Percentiles rank a stretch among this genome's conserved stretches.
These are phyloP conservation scores for Pollenia angustigena DNA, from an alignment of 2,888 invertebrate species.

Conservation along the genomic window DNA sequence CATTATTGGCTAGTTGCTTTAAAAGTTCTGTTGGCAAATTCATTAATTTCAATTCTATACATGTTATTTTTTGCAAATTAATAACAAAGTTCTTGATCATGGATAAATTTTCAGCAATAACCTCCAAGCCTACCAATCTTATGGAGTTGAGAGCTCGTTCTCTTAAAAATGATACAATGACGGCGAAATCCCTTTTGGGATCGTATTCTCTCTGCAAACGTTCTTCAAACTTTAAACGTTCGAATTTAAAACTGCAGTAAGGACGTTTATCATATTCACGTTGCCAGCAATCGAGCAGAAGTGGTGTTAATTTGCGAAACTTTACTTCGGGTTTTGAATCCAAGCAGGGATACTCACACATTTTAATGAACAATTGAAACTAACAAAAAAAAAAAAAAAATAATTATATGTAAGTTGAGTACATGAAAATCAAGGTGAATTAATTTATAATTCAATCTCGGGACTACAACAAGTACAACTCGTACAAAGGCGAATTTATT, in stretches of 20 bases:
- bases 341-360: slow-evolving; percentile 51
- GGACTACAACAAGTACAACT: too few relatives aligned
- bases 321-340: neutral
- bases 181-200: slow-evolving; percentile 77
- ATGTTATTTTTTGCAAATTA: slow-evolving; percentile 71
- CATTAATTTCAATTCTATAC: slow-evolving; percentile 77
- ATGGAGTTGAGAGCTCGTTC: slow-evolving; percentile 67
- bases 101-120: neutral
- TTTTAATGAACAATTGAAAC: neutral
- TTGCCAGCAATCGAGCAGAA: slow-evolving; percentile 82
- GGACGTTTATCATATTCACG: slow-evolving; percentile 81
- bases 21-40: slow-evolving; percentile 77
- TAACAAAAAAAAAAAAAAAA: neutral
- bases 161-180: slow-evolving; percentile 78
- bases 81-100: slow-evolving; percentile 72
- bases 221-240: slow-evolving; percentile 78
- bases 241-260: slow-evolving; percentile 79
- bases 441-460: too few relatives aligned
- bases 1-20: slow-evolving; percentile 75
- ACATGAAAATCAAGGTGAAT: neutral
- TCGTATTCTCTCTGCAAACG: slow-evolving; percentile 78
- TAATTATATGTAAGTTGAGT: neutral
- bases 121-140: slow-evolving; percentile 75
- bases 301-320: slow-evolving; percentile 66
- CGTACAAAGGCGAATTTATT: too few relatives aligned